Base-by-base conservation (phyloP, 1,140 invertebrate genomes). In the Drosophila neocordata region DNA sequence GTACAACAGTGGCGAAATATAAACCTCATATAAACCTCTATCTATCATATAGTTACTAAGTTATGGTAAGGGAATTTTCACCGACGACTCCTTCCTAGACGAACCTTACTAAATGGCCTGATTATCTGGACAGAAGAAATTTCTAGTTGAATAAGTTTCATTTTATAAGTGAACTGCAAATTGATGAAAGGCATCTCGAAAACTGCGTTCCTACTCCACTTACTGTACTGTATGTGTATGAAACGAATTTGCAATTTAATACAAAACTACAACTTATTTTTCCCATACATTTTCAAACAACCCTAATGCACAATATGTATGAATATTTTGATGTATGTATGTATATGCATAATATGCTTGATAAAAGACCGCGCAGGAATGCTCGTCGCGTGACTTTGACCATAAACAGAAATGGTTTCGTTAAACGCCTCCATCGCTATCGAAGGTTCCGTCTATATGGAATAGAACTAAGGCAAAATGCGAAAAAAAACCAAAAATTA, bases 361-460 rank as follows among this genome's bases (percentile, higher is more conserved):
- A 56, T 66, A 44, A 79, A 71, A 77, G 64, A 62, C 73, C 73
- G 63, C 48, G 66, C 63, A 69, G 52, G 61, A 64, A 65, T 65
- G 52, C 62, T 48, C 67, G 73, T 87, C 84, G 83, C 83, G 83
- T 87, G 83, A 88, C 83, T 77, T 38, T 48, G 72, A 65, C 83
- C 73, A 87, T 87, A 85, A 87, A 83, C 72, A 83, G 79, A 87
- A 87, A 88, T 83, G 83, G 73, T 65, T 83, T 88, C 76, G 79
- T 79, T 83, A 87, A 87, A 87, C 84, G 83, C 76, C 83, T 83
- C 64, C 79, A 79, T 88, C 79, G 83, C 83, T 78, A 77, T 88
- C 53, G 63, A 73, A 65, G 81, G 62, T 77, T 77, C 77, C 75
- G 70, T 70, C 81, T 62, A 72, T 63, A 67, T 65, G 61, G 73